Evolutionary conservation across 2,797 vertebrate species (phyloP), one percentile per base, ranked within the genome.

Genomic region (Paratrypauchen microcephalus): DNA sequence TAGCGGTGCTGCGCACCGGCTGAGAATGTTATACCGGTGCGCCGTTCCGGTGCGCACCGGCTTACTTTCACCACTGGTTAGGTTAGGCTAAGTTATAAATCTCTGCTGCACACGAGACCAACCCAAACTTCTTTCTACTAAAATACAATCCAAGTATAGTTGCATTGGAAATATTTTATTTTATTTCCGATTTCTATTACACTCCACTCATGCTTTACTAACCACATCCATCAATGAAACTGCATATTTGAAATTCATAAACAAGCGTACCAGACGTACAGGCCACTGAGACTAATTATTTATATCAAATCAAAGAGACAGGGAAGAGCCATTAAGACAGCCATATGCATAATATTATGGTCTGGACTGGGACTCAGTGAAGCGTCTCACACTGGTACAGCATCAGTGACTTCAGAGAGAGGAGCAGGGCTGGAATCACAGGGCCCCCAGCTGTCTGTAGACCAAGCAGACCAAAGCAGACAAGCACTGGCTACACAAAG

Each of bases 331-430:
- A 12, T 83, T 69, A 68, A 52, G 73, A 81, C 23, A 45, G 56
- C 62, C 60, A 50, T 59, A 67, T 71, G 78, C 69, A 70, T 76
- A 41, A 70, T 73, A 41, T 21, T 69, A 16, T 59, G 60, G n/a
- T 62, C 21, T 59, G 67, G 84, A 78, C 75, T 75, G n/a, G 30
- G 78, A 82, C 79, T 74, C 73, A 21, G 64, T 85, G 58, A 15
- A 74, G 76, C 71, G 64, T 79, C 58, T 79, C 73, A 5, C 48
- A 67, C 74, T 1, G 70, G 57, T 50, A 52, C 28, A 36, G 68
- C 73, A 66, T 76, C 69, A 19, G 54, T 75, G 78, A 66, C 66
- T 36, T 12, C 63, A 72, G 65, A 65, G 1, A 66, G 66, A 52
- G 7, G 23, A 28, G 36, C 36, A 5, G 15, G 52, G 65, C 74